Conservation (phyloP, 2,888 invertebrate species). For the Volucella bombylans region DNA sequence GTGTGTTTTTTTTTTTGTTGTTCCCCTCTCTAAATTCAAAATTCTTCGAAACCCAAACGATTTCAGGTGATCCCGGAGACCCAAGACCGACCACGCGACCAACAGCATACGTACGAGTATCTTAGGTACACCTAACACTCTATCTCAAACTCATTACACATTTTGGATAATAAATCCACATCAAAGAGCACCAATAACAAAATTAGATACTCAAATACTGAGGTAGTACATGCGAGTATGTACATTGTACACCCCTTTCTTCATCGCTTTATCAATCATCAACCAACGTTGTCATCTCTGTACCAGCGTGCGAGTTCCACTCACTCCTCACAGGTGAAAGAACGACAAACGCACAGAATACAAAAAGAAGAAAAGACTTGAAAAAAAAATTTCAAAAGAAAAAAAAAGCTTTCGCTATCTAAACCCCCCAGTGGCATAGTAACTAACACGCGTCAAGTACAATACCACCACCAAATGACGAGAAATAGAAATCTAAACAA, state of each 20-base stretch:
- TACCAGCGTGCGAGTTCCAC: background rate
- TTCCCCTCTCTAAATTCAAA: too few relatives aligned
- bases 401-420: conserved; percentile 56
- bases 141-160: conserved; percentile 23
- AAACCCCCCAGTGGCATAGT: conserved; percentile 24
- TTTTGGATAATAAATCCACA: conserved; percentile 26
- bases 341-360: conserved; percentile 8
- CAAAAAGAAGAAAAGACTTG: background rate
- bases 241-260: conserved; percentile 9
- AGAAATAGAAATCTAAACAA: conserved; percentile 4
- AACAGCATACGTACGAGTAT: background rate
- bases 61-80: conserved; percentile 26
- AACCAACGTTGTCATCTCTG: conserved; percentile 14
- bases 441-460: conserved; percentile 15
- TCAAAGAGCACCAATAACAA: conserved; percentile 25
- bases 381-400: conserved; percentile 10
- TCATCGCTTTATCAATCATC: conserved; percentile 12
- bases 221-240: background rate
- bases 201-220: conserved; percentile 10
- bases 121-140: background rate
- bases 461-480: background rate
- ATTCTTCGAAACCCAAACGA: conserved; percentile 46
- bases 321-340: conserved; percentile 18
- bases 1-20: too few relatives aligned
- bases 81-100: background rate